phyloP scores from a whole-genome alignment of 92 coral and sea anemone species.

The Zoanthus gigantus region DNA sequence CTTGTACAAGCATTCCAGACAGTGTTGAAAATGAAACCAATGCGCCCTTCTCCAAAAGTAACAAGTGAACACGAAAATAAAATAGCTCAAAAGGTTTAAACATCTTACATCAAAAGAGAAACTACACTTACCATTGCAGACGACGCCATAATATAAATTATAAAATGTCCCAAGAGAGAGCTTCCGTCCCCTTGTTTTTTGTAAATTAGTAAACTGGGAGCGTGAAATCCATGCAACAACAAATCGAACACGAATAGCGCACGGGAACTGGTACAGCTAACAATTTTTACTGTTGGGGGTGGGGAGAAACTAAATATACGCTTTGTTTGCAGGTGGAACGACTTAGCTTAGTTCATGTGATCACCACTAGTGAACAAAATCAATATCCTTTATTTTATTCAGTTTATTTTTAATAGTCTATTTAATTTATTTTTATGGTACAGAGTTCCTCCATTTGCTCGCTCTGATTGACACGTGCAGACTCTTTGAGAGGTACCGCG shows the following conservation, averaged over 20 bases:
- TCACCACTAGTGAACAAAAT: too few species aligned
- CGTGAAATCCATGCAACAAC: neutral
- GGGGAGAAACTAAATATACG: neutral
- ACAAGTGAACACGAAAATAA: neutral
- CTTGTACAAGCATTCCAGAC: too few species aligned
- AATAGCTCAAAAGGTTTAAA: too few species aligned
- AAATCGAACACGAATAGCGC: neutral
- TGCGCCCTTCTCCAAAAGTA: neutral
- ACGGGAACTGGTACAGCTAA: constrained; percentile 37
- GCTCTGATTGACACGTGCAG: too few species aligned
- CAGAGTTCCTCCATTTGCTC: too few species aligned
- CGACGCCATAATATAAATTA: constrained; percentile 12
- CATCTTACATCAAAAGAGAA: neutral
- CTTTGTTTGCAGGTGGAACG: too few species aligned
- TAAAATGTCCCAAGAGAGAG: constrained; percentile 26
- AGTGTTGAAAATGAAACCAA: neutral
- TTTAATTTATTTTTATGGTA: too few species aligned
- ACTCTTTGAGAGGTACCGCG: too few species aligned
- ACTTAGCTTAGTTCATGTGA: too few species aligned
- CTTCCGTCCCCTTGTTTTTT: neutral
- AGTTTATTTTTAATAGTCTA: too few species aligned
- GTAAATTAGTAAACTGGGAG: neutral
- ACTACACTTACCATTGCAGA: constrained; percentile 29
- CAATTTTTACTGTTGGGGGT: constrained; percentile 1
- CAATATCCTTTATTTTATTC: too few species aligned